Evolutionary conservation across 2,113 vertebrate species (phyloP), one percentile per base, ranked within the genome.

Genomic region (Osmerus eperlanus): DNA sequence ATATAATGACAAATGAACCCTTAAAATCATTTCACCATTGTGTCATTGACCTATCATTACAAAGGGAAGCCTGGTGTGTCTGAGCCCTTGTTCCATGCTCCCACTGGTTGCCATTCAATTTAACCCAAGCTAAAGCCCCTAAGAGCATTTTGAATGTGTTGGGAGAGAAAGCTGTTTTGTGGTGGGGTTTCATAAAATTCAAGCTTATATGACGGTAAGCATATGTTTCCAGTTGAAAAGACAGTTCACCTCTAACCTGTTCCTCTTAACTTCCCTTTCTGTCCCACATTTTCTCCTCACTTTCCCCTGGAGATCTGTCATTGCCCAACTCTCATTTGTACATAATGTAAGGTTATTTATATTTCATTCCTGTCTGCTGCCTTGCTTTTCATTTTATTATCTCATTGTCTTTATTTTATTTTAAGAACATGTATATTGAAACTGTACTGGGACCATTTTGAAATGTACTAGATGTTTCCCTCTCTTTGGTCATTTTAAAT

Each of bases 301-400:
- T 56, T n/a, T n/a, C 54, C 16, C 54, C 16, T 8, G n/a, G 15
- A 18, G 15, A 56, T 56, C n/a, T 56, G 6, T 56, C 54, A 18
- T 18, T 56, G 41, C 41, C 41, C 41, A 11, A 12, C 41, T 47
- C 8, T n/a, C 54, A 56, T 56, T 56, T 56, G 54, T 56, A 92
- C 86, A 93, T 93, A 92, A 79, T 88, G 86, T 91, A 89, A 86
- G 79, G 79, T 91, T 91, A 92, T 93, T 92, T 93, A 93, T 92
- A 91, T 85, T 87, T 89, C 82, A 87, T 89, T 90, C 78, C 78
- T 89, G 78, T 87, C 77, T 79, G 76, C 86, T 81, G 68, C 86
- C 83, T 85, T 79, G 81, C 79, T 89, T 88, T 65, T 77, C 68
- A 58, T 85, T 83, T 81, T 69, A 67, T 78, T 82, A 74, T 69